A percentile compares a stretch with the other conserved stretches of the same genome.
phyloP scores from a whole-genome alignment of 2,113 vertebrate genomes.

The Morone saxatilis region DNA sequence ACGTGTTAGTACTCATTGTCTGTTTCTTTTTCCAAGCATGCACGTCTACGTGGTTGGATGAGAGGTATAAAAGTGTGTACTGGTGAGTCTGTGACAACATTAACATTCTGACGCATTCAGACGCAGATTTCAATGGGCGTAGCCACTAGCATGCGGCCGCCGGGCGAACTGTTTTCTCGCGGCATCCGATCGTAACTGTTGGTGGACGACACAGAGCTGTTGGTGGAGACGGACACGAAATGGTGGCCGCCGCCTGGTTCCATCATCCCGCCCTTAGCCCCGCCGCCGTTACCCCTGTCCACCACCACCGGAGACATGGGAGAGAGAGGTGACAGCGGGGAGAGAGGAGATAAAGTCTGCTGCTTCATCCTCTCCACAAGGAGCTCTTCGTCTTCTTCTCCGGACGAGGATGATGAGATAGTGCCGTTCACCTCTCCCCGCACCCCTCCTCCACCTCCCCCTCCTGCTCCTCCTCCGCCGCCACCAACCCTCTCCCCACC shows the following conservation, averaged over 20 bases:
- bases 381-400: conserved; percentile 84
- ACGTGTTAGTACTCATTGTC: conserved; percentile 25
- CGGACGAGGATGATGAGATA: conserved; percentile 80
- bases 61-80: conserved; percentile 63
- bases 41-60: conserved; percentile 45
- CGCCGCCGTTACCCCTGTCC: conserved; percentile 65
- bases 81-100: conserved; percentile 10
- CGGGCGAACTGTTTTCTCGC: conserved; percentile 81
- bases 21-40: conserved; percentile 58
- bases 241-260: conserved; percentile 76
- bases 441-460: conserved; percentile 45
- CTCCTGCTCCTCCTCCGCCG: conserved; percentile 43
- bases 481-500: conserved; percentile 56
- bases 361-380: conserved; percentile 88
- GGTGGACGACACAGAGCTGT: conserved; percentile 87
- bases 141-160: conserved; percentile 85
- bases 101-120: conserved; percentile 53
- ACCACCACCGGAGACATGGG: conserved; percentile 68
- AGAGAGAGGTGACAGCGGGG: conserved; percentile 72
- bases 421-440: conserved; percentile 68
- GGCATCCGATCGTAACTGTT: conserved; percentile 87
- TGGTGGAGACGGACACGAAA: conserved; percentile 86
- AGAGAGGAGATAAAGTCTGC: conserved; percentile 84
- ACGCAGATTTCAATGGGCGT: conserved; percentile 90
- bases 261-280: conserved; percentile 67